These are phyloP conservation scores for Hypothenemus hampei DNA, from an alignment of 1,140 invertebrate species.

Conservation along the genomic window DNA sequence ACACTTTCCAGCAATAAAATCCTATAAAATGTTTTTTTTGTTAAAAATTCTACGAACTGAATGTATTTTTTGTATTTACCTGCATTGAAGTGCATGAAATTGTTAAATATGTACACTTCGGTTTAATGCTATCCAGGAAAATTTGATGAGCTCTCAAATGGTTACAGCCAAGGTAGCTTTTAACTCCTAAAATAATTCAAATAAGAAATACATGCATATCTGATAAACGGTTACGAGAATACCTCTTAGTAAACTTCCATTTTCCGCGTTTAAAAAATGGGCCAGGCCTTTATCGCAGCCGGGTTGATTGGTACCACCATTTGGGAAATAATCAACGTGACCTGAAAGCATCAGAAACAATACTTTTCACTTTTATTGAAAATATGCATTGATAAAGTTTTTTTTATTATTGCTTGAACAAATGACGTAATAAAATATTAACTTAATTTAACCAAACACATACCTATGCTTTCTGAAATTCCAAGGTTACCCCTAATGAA, in stretches of 20 bases:
- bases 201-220: not conserved
- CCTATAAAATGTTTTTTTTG: slow-evolving; percentile 44
- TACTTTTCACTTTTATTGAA: not conserved
- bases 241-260: slow-evolving; percentile 59
- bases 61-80: slow-evolving; percentile 38
- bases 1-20: slow-evolving; percentile 69
- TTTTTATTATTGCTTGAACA: not conserved
- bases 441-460: not conserved
- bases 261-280: slow-evolving; percentile 61
- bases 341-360: slow-evolving; percentile 46
- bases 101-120: slow-evolving; percentile 66
- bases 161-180: slow-evolving; percentile 75
- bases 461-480: slow-evolving; percentile 63
- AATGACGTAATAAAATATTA: not conserved
- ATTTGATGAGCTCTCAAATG: slow-evolving; percentile 79
- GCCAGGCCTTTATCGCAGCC: slow-evolving; percentile 72
- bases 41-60: slow-evolving; percentile 4
- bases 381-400: not conserved
- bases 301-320: slow-evolving; percentile 79
- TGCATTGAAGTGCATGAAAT: slow-evolving; percentile 76
- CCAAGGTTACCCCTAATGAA: slow-evolving; percentile 77
- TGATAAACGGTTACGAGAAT: slow-evolving; percentile 3
- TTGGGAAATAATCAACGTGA: slow-evolving; percentile 88
- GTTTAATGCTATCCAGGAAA: slow-evolving; percentile 80
- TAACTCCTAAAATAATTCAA: slow-evolving; percentile 56